Evolutionary conservation across 2,888 invertebrate genomes (phyloP), one percentile per base, ranked within the genome.

Genomic region (Rhagium mordax): DNA sequence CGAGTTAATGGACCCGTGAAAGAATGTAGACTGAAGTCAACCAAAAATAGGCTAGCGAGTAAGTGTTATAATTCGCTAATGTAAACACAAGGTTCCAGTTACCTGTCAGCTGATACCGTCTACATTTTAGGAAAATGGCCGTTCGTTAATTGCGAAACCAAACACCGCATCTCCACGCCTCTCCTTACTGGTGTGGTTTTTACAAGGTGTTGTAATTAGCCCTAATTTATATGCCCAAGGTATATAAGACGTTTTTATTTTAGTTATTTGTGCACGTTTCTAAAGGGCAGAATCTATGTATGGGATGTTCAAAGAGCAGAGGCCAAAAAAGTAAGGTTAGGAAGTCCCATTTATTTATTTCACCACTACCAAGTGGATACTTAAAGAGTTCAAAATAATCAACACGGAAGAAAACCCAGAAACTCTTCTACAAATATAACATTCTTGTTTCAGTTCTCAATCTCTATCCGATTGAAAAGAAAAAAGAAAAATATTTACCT

Each of bases 61-160:
- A 62, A 62, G 49, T 49, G 49, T 62, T 49, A 62, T 62, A 62
- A 62, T 62, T 47, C 62, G 48, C 62, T 49, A 48, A 62, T 48
- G 62, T 62, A 62, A 47, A 59, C 59, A 62, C 48, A 62, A 48
- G 62, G 21, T 24, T 62, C 62, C 48, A 62, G 48, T 62, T 62
- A 62, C 62, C 48, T 47, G 62, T 47, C 62, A 62, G 62, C 49
- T 13, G 48, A 62, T 62, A 62, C 49, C n/a, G 49, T 15, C 62
- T 61, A 61, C 33, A 15, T 61, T 61, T 33, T 41, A 20, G 62
- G 20, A 48, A 62, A 49, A 62, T 62, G 62, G 62, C 16, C 16
- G 47, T 33, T 27, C 62, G 49, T 48, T 62, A 62, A 62, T 62
- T 62, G 48, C 48, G 62, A 24, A 62, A 62, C 48, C 62, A 48